Conservation (phyloP, 2,113 vertebrate genomes). For the Microcebus tavaratra region DNA sequence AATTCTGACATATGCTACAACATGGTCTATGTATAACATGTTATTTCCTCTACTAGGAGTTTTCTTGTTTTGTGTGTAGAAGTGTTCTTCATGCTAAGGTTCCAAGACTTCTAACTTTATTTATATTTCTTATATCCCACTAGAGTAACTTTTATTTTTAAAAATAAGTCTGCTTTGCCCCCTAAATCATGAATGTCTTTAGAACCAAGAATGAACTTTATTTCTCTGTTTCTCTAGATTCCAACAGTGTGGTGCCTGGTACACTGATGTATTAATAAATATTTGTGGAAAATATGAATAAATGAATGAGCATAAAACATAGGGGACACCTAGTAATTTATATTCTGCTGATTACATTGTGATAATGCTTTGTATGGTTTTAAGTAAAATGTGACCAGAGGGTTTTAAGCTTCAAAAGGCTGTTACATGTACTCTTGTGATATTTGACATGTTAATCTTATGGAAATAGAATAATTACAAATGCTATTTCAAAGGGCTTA, state of each 20-base stretch:
- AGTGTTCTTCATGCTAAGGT: neutral
- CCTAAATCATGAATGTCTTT: neutral
- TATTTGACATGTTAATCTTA: slow-evolving; percentile 84
- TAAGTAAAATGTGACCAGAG: slow-evolving; percentile 60
- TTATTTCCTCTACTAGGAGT: neutral
- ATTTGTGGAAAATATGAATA: slow-evolving; percentile 45
- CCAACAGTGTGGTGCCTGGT: neutral
- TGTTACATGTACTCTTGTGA: slow-evolving; percentile 73
- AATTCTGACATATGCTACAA: neutral
- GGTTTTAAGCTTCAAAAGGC: slow-evolving; percentile 62
- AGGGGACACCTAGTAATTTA: neutral
- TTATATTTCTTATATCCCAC: neutral
- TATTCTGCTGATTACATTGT: slow-evolving; percentile 28
- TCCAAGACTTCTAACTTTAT: neutral
- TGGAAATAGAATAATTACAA: slow-evolving; percentile 86
- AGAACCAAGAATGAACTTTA: neutral
- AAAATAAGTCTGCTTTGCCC: neutral
- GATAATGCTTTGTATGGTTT: slow-evolving; percentile 43
- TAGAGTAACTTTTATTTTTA: neutral
- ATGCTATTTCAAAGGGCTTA: slow-evolving; percentile 82
- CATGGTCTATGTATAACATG: neutral
- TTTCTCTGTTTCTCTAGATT: neutral
- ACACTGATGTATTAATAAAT: slow-evolving; percentile 42
- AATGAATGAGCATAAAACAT: slow-evolving; percentile 29
- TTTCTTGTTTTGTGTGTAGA: neutral